Percentiles rank a stretch among this genome's conserved stretches.
phyloP scores from a whole-genome alignment of 2,797 vertebrate genomes.

The Darevskia nairensis region DNA sequence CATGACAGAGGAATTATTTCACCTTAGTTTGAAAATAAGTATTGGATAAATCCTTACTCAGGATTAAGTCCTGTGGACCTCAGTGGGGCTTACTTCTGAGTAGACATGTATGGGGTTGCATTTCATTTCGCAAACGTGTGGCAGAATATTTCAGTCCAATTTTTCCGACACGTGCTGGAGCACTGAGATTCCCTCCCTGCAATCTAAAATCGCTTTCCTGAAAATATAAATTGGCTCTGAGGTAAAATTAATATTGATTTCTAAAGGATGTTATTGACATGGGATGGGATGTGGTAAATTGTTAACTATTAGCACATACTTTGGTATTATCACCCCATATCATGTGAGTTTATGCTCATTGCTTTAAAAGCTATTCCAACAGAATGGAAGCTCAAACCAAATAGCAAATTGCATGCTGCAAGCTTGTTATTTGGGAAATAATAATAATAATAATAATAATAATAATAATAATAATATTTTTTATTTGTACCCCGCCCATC shows the following conservation, averaged over 20 bases:
- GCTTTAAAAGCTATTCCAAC: not conserved
- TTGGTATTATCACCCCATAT: not conserved
- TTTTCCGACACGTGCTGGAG: not conserved
- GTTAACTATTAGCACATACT: not conserved
- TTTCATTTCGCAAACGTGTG: too few relatives aligned
- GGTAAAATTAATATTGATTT: slow-evolving; percentile 6
- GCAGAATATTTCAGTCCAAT: too few relatives aligned
- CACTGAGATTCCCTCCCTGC: not conserved
- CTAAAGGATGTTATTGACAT: not conserved
- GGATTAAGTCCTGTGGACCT: too few relatives aligned
- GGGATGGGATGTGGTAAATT: not conserved
- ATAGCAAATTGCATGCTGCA: not conserved
- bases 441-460: too few relatives aligned
- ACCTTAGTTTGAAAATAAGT: too few relatives aligned
- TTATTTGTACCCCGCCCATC: too few relatives aligned
- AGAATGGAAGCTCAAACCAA: not conserved
- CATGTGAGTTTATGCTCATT: not conserved
- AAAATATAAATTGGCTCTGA: not conserved
- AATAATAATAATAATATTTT: too few relatives aligned
- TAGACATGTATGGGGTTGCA: too few relatives aligned
- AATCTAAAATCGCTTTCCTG: not conserved
- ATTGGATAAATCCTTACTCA: too few relatives aligned
- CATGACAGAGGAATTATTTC: not conserved
- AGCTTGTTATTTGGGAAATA: not conserved
- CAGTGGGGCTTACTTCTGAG: too few relatives aligned